These are phyloP conservation scores for Cheilosia soror DNA, from an alignment of 2,888 invertebrate species.

Conservation along the genomic window DNA sequence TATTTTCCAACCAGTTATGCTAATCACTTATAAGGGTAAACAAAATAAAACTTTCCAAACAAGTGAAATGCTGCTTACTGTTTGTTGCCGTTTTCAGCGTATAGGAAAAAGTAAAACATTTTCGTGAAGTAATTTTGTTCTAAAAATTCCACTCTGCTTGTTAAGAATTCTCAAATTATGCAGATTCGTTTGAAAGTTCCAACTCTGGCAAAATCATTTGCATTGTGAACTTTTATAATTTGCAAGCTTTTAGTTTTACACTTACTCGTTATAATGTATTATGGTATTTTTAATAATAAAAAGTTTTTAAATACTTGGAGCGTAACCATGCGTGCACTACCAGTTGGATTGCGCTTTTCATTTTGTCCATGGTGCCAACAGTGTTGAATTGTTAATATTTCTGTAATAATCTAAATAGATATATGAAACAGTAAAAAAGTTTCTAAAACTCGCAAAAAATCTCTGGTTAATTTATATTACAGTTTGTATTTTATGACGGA, in stretches of 20 bases:
- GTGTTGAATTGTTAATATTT: no score
- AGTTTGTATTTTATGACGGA: no score
- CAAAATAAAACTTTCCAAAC: background rate
- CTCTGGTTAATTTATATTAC: no score
- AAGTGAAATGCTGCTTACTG: background rate
- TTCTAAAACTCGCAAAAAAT: no score
- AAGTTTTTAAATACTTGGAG: background rate
- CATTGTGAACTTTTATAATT: background rate
- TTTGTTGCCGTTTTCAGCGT: background rate
- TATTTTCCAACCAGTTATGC: no score
- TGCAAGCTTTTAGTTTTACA: background rate
- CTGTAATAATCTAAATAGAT: no score
- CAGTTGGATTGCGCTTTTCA: no score
- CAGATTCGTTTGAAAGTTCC: background rate
- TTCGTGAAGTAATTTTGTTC: background rate
- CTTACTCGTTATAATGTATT: background rate
- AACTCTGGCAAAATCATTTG: background rate
- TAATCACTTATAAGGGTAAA: background rate
- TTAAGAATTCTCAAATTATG: background rate
- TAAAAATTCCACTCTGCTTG: background rate
- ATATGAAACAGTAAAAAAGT: no score
- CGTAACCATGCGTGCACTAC: no score
- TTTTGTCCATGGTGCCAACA: no score
- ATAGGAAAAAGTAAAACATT: background rate
- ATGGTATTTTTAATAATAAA: background rate